phyloP scores from a whole-genome alignment of 2,113 vertebrate genomes.

The Puntigrus tetrazona region DNA sequence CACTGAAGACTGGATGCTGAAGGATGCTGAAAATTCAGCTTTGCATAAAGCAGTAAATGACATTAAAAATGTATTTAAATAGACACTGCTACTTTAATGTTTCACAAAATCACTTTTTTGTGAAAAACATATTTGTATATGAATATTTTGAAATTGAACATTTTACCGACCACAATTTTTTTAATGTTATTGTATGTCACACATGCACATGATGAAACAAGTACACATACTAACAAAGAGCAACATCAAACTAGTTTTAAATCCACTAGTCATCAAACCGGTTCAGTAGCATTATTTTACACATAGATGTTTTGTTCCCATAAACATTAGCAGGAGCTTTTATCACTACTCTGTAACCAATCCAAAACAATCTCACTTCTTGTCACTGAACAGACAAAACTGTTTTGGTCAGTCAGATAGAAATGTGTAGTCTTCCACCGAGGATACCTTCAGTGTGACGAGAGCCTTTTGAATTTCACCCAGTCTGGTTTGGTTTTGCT shows the following conservation, averaged over 20 bases:
- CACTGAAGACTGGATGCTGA: background rate
- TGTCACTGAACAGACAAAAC: conserved; percentile 33
- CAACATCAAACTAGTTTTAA: background rate
- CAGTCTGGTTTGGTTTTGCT: conserved; percentile 9
- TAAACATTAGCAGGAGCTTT: background rate
- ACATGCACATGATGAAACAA: background rate
- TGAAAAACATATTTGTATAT: no score
- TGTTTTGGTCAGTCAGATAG: conserved; percentile 26
- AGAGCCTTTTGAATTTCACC: conserved; percentile 15
- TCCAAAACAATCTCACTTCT: conserved; percentile 1
- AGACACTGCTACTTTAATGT: background rate
- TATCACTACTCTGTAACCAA: conserved; percentile 8
- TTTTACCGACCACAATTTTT: background rate
- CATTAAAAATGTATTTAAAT: background rate
- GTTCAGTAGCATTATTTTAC: background rate
- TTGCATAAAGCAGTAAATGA: background rate
- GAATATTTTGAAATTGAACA: no score
- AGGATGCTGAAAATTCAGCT: background rate
- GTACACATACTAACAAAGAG: background rate
- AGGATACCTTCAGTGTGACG: conserved; percentile 20
- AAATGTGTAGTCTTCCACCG: conserved; percentile 30
- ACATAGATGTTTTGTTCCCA: background rate
- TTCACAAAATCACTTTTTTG: background rate
- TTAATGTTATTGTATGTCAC: background rate
- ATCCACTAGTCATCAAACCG: background rate